These are phyloP conservation scores for Tragelaphus scriptus DNA, from an alignment of 2,113 vertebrate genomes.

Conservation along the genomic window DNA sequence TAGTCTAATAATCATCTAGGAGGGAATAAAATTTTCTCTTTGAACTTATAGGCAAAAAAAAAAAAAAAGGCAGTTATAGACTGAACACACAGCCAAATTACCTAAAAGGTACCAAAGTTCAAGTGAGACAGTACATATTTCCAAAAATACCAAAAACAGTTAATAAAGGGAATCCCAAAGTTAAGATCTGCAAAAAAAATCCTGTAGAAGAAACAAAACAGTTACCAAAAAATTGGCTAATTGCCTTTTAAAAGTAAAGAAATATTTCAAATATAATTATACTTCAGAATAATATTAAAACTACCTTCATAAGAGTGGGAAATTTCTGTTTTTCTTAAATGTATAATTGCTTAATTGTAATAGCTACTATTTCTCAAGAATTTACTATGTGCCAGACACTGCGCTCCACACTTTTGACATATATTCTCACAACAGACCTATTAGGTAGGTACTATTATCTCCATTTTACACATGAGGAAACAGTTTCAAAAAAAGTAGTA, in stretches of 20 bases:
- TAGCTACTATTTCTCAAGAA: background rate
- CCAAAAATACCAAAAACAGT: conserved; percentile 32
- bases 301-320: background rate
- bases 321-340: conserved; percentile 30
- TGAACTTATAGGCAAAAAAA: background rate
- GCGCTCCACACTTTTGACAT: background rate
- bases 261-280: conserved; percentile 13
- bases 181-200: conserved; percentile 42
- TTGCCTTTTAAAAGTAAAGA: background rate
- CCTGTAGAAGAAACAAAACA: conserved; percentile 4
- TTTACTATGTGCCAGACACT: background rate
- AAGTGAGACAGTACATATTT: background rate
- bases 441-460: background rate
- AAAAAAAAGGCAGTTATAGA: background rate
- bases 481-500: background rate
- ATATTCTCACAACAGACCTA: background rate
- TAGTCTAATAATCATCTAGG: background rate
- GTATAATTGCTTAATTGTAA: background rate
- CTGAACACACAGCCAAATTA: conserved; percentile 23
- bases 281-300: conserved; percentile 32
- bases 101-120: background rate
- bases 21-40: conserved; percentile 8
- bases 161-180: conserved; percentile 57
- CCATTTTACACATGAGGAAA: conserved; percentile 38
- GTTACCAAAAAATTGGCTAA: conserved; percentile 18